A percentile compares a stretch with the other conserved stretches of the same genome.
Conservation (phyloP, 2,797 vertebrate species). For the Hippopotamyrus pictus region DNA sequence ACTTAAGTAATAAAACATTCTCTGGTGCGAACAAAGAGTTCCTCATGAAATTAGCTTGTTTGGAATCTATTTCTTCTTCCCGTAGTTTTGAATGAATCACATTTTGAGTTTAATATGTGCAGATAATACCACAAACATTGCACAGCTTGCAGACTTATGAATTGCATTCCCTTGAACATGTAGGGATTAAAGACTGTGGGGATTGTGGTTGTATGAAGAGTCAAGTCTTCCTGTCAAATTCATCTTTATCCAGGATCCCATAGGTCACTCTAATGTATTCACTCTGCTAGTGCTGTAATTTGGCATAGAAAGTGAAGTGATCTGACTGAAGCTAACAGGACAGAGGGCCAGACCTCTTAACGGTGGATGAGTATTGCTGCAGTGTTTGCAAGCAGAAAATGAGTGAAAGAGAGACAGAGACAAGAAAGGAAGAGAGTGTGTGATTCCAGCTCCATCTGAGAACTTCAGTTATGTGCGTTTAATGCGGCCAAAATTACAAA, state of each 20-base stretch:
- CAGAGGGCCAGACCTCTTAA: neutral
- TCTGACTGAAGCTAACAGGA: neutral
- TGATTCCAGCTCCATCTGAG: neutral
- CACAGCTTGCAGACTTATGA: neutral
- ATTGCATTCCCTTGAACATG: neutral
- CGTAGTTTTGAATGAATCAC: neutral
- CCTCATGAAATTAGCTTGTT: neutral
- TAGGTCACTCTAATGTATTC: neutral
- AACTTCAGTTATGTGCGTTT: neutral
- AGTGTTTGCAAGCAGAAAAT: neutral
- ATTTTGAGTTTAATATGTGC: neutral
- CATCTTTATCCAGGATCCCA: neutral
- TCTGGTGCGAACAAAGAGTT: neutral
- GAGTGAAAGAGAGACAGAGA: neutral
- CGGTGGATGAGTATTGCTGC: neutral
- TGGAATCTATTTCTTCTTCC: neutral
- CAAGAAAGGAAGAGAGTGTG: neutral
- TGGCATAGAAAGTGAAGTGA: neutral
- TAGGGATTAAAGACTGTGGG: neutral
- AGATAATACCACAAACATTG: neutral
- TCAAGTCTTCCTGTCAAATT: neutral
- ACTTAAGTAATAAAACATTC: neutral
- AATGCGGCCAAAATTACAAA: neutral
- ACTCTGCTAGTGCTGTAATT: neutral
- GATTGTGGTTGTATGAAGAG: neutral